Conservation (phyloP, 1,140 invertebrate genomes). For the Lutraria rhynchaena region DNA sequence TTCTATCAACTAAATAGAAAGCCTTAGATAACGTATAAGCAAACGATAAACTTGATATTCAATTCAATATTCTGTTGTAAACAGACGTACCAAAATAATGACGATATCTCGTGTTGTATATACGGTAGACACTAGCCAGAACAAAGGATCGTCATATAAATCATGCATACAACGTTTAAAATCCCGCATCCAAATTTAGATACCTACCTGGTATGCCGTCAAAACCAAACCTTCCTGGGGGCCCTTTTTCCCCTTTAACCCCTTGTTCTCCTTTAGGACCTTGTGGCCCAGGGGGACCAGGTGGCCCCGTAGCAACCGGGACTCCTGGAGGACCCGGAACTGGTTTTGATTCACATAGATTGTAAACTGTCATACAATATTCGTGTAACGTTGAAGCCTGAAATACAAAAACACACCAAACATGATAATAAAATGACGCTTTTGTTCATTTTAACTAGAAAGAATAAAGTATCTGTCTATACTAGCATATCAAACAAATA, state of each 20-base stretch:
- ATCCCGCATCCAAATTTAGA: too few relatives aligned
- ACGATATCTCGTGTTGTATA: too few relatives aligned
- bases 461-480: too few relatives aligned
- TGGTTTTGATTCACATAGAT: slow-evolving; percentile 19
- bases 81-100: too few relatives aligned
- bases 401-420: slow-evolving; percentile 5
- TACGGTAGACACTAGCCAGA: not conserved
- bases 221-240: slow-evolving; percentile 42
- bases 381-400: slow-evolving; percentile 35
- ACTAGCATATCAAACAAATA: too few relatives aligned
- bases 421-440: too few relatives aligned
- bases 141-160: not conserved
- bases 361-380: slow-evolving; percentile 33
- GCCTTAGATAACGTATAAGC: too few relatives aligned
- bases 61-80: too few relatives aligned
- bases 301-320: not conserved
- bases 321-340: slow-evolving; percentile 29
- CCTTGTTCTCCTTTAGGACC: slow-evolving; percentile 48
- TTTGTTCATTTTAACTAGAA: too few relatives aligned
- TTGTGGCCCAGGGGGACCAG: slow-evolving; percentile 33
- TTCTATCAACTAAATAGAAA: too few relatives aligned
- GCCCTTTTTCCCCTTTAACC: not conserved
- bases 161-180: too few relatives aligned
- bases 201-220: slow-evolving; percentile 36
- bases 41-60: too few relatives aligned